A percentile compares a stretch with the other conserved stretches of the same genome.
Conservation (phyloP, 2,888 invertebrate genomes). For the Balanococcus diminutus region DNA sequence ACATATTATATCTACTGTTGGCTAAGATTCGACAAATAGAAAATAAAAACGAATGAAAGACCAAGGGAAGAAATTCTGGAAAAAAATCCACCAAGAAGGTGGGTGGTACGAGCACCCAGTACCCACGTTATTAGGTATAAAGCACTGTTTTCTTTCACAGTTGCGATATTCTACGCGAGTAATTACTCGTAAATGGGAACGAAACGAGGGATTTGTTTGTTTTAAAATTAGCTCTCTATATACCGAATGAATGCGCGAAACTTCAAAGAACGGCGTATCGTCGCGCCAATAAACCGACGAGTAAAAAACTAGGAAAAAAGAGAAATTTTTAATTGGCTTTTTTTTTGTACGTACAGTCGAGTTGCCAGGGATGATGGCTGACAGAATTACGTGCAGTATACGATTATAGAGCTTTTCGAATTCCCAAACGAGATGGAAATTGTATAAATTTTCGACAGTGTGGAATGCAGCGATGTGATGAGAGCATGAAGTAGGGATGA, state of each 20-base stretch:
- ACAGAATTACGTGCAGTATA: neutral
- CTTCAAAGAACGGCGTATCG: neutral
- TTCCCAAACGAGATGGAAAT: neutral
- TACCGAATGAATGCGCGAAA: neutral
- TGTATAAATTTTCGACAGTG: too few species aligned
- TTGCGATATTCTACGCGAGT: neutral
- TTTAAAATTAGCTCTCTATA: neutral
- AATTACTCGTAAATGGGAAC: slow-evolving; percentile 14
- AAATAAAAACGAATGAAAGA: too few species aligned
- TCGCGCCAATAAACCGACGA: neutral
- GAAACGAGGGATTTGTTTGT: slow-evolving; percentile 8
- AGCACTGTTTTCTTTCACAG: neutral
- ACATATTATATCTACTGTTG: too few species aligned
- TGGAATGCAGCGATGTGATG: too few species aligned
- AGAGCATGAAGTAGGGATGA: too few species aligned
- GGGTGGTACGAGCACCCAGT: too few species aligned
- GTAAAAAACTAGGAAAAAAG: neutral
- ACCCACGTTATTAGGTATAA: too few species aligned
- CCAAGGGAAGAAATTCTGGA: too few species aligned
- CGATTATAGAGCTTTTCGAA: neutral
- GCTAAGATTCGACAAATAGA: too few species aligned
- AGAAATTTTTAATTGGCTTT: neutral
- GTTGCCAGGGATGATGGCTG: neutral
- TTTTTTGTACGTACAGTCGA: neutral
- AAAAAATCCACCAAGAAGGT: neutral